Evolutionary conservation across 2,113 vertebrate genomes (phyloP), one percentile per base, ranked within the genome.

Genomic region (Poecilia latipinna): DNA sequence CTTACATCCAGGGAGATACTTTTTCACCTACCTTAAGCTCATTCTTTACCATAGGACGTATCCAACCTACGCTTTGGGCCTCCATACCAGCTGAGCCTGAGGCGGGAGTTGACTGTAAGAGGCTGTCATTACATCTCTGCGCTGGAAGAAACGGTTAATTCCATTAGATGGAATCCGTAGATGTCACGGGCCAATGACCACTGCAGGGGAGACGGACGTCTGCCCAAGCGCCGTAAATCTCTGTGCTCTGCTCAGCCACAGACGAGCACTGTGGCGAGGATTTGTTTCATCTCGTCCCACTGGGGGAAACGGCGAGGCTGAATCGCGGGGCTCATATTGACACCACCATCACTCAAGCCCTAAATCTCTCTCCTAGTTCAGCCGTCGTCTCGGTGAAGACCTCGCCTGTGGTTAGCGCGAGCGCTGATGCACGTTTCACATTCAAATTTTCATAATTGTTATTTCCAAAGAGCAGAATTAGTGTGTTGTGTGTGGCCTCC

Each of bases 171-270:
- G 78, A 75, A 88, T 86, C 74, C 67, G 79, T 73, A 65, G 77
- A 90, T 82, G 85, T 82, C 82, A 80, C 2, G 85, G 78, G 68
- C 84, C 85, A 72, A 32, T 51, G 85, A 84, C 78, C 78, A 11
- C 87, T 80, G 82, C 83, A 81, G 87, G 87, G 85, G 80, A 83
- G 88, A 88, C 65, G 54, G 83, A 84, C 82, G 90, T 87, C 89
- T 86, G 80, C 85, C 85, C 61, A 57, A 77, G 80, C 19, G 72
- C 79, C 39, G 76, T 87, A 90, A 88, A 92, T 92, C 75, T 67
- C 7, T 29, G 68, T 42, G 8, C 71, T 37, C 57, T 37, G 65
- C 76, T 83, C 67, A 12, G 68, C 80, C 78, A 44, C 66, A 82
- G 78, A 68, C 19, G n/a, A 79, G 60, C 60, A 61, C 74, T 35